Base-by-base conservation (phyloP, 1,140 invertebrate genomes). In the Philotrypesis tridentata region DNA sequence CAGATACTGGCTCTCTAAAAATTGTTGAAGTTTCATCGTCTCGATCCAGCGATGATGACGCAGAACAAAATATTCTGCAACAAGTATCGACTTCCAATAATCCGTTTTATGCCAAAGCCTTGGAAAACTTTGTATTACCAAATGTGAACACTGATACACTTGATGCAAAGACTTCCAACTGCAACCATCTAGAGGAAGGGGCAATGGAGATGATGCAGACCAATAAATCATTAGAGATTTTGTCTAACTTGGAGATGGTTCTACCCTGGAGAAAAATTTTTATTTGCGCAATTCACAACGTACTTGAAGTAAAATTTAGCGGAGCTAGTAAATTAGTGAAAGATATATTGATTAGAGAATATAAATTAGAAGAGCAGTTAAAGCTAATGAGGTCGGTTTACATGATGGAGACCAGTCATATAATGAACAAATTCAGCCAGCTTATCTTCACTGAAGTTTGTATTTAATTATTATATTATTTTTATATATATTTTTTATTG, bases 391-490 rank as follows among this genome's bases (percentile, higher is more conserved):
- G 91, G 80, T 91, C 89, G n/a, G 88, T 95, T 82, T 95, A 93
- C 84, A 91, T 95, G 86, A 94, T 95, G 93, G 93, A 93, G 86
- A 85, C 86, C 12, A 94, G 94, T 48, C 93, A 95, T 83, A 86
- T 94, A 17, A 93, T 95, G 91, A 94, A 93, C 85, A 93, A 93
- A 79, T 94, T 95, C 86, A 94, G 86, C 68, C 86, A 93, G 82
- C 91, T 92, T 27, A 88, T 91, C 61, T 90, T 91, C 84, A 92
- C 17, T 1, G 93, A 93, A 90, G 94, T 94, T 88, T 83, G 75
- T 85, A 37, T 65, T 55, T 74, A 27, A 40, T 29, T 27, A 29
- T 65, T 33, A 68, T 23, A 21, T 70, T 68, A 55, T 23, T 21
- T 75, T 43, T 12, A 43, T 70, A 37, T 9, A 37, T 9, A 37